phyloP scores from a whole-genome alignment of 1,140 invertebrate genomes.

The Zelostemma sp. region DNA sequence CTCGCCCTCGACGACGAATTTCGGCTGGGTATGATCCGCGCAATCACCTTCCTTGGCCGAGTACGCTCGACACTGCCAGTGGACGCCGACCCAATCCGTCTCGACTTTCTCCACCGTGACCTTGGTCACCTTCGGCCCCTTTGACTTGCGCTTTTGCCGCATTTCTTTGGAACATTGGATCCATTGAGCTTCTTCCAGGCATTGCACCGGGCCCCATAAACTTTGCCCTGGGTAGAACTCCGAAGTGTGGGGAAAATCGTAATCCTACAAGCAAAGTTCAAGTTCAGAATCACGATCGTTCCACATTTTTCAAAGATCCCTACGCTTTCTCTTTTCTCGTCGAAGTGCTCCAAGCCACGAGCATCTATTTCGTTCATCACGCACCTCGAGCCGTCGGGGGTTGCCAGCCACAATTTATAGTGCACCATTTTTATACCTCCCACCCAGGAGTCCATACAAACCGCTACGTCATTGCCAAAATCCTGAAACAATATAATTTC shows the following conservation, averaged over 20 bases:
- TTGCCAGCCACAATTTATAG: slow-evolving; percentile 76
- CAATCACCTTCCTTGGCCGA: slow-evolving; percentile 73
- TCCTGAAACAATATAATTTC: slow-evolving; percentile 68
- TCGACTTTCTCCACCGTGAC: slow-evolving; percentile 76
- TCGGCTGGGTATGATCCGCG: slow-evolving; percentile 75
- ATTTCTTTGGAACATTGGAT: slow-evolving; percentile 81
- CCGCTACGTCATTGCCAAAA: slow-evolving; percentile 84
- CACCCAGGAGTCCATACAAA: slow-evolving; percentile 91
- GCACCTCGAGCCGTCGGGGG: slow-evolving; percentile 75
- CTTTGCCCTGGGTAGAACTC: slow-evolving; percentile 85
- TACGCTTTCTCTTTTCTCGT: slow-evolving; percentile 73
- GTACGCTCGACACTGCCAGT: slow-evolving; percentile 85
- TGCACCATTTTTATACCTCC: slow-evolving; percentile 80
- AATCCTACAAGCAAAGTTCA: slow-evolving; percentile 63
- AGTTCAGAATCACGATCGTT: not conserved
- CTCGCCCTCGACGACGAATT: slow-evolving; percentile 79
- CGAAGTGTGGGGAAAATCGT: slow-evolving; percentile 74
- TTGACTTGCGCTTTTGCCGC: slow-evolving; percentile 76
- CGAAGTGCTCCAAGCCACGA: slow-evolving; percentile 74
- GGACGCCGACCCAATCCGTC: slow-evolving; percentile 77
- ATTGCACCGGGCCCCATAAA: slow-evolving; percentile 78
- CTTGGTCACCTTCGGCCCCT: slow-evolving; percentile 71
- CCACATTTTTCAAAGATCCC: slow-evolving; percentile 29
- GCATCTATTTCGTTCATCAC: slow-evolving; percentile 78
- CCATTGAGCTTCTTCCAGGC: slow-evolving; percentile 83